Conservation (phyloP, 92 coral and sea anemone genomes). For the Porites lobata region DNA sequence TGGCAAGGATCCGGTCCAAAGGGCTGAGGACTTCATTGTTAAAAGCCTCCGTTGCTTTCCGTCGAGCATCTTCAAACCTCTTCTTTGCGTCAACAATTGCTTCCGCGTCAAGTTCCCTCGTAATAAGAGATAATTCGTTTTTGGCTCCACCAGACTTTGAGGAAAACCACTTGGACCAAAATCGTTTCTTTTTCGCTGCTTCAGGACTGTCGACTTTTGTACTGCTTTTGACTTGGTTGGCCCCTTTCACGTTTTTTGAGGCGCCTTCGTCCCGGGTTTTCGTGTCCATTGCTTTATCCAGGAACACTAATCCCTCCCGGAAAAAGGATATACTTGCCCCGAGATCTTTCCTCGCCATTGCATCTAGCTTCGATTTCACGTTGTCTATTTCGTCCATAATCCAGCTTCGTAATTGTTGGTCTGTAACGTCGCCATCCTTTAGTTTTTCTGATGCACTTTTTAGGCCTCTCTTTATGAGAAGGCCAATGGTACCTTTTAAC, state of each 20-base stretch:
- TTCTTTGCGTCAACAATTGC: constrained; percentile 8
- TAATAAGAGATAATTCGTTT: too few species aligned
- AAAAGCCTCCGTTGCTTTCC: constrained; percentile 62
- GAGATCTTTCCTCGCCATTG: constrained; percentile 3
- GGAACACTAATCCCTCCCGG: background rate
- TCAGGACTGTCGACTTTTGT: too few species aligned
- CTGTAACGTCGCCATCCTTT: constrained; percentile 12
- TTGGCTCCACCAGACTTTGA: too few species aligned
- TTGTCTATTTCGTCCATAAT: constrained; percentile 16
- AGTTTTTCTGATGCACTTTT: background rate
- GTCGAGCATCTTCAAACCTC: constrained; percentile 40
- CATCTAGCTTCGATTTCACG: constrained; percentile 12
- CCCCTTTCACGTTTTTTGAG: too few species aligned
- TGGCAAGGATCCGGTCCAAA: constrained; percentile 53
- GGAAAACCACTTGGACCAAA: too few species aligned
- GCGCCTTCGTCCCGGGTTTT: background rate
- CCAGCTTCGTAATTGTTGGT: constrained; percentile 11
- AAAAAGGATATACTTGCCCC: background rate
- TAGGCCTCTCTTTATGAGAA: constrained; percentile 5
- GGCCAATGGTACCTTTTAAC: background rate
- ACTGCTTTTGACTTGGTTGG: too few species aligned
- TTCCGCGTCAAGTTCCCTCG: too few species aligned
- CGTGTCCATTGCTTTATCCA: background rate
- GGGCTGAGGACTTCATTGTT: constrained; percentile 40
- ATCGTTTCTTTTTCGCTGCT: too few species aligned